Base-by-base conservation (phyloP, 2,797 vertebrate species). In the Acipenser ruthenus region DNA sequence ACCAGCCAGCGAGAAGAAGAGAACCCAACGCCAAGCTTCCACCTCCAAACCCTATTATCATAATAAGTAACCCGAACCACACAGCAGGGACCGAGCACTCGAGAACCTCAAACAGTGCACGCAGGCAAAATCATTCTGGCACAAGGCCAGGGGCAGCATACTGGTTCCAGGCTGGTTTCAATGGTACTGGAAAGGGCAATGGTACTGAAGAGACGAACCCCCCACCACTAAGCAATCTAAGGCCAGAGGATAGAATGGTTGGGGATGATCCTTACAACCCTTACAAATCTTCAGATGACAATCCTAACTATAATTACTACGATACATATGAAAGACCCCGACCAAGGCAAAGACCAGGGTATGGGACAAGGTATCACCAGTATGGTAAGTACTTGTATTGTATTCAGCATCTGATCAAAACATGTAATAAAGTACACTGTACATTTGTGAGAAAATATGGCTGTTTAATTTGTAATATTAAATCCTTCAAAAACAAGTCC, bases 341-440 rank as follows among this genome's bases (percentile, higher is more conserved):
- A 48, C 73, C 81, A 1, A 84, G 87, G 70, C 68, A 87, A 58
- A 89, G 94, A 71, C 91, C 93, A 0, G 96, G 96, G 50, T 96
- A 98, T 0, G 95, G 95, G 75, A 98, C 95, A 65, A 82, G 93
- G 15, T 92, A 97, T 75, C 94, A 94, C 76, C 93, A 97, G 81
- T 83, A 97, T 60, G 95, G 95, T 98, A 90, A 95, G 93, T 75
- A 4, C 8, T 9, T 8, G 11, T 60, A 13, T 13, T 60, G 12
- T 60, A 60, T 12, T 53, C 51, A 9, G 51, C 51, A 53, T 8
- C 8, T 53, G 51, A 9, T 53, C 12, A 53, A 53, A 53, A 53
- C 12, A 1, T 53, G 10, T 72, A 6, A 55, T 49, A 11, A 4
- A 47, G 50, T 52, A 4, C 51, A 58, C 64, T 8, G n/a, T 49